Base-by-base conservation (phyloP, 2,888 invertebrate genomes). In the Antheraea assamensis region DNA sequence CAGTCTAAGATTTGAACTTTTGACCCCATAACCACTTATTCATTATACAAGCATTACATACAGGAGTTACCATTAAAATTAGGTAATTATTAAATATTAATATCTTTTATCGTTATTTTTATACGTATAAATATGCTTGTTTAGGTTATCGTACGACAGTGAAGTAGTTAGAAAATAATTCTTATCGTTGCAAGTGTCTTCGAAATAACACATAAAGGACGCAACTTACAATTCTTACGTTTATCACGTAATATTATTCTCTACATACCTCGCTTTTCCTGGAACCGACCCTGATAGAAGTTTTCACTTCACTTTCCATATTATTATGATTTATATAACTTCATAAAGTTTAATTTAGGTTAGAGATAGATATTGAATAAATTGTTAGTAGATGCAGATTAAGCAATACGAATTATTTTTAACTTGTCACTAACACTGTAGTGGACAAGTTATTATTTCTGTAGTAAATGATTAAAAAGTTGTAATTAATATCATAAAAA, bases 231-330 rank as follows among this genome's bases (percentile, higher is more conserved):
- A 27, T 30, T 64, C 17, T 17, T 30, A 30, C 15, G 5, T 30
- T 64, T 17, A 3, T 15, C 5, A 64, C 17, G 17, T 58, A 17
- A 19, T 42, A 5, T 58, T 31, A 70, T 71, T 42, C 71, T 24
- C 71, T 74, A 91, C 94, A 92, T 92, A 97, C 97, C 96, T 98
- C 97, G 87, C 98, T 98, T 93, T 98, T 97, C 81, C 98, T 95
- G 71, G 98, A 97, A 74, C 98, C 98, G 75, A 98, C 97, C 80
- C 96, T 95, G 79, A 97, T 96, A 82, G 95, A 92, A 88, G 95
- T 95, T 75, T 90, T 91, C 17, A 85, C 85, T 81, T 89, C 85
- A 81, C 82, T 90, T 83, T 91, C 92, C 94, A 94, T 94, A 79
- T 74, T 27, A 27, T 81, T 75, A 78, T 78, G 78, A 70, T 84